Evolutionary conservation across 2,888 invertebrate species (phyloP), one percentile per base, ranked within the genome.

Genomic region (Exephanes ischioxanthus): DNA sequence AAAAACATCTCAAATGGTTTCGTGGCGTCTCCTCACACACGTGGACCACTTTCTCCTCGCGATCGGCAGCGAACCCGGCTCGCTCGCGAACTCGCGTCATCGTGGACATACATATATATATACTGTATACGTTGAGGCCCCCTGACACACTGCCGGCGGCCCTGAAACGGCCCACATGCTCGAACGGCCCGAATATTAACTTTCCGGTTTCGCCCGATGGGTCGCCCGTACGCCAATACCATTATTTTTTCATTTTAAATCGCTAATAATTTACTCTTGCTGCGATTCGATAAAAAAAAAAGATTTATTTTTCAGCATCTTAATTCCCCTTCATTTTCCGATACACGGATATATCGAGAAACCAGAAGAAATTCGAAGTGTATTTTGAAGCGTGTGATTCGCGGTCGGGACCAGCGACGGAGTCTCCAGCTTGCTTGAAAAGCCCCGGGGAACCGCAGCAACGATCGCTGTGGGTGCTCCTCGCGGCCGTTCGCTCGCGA

Each of bases 61-160:
- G 85, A 88, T 87, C 83, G 85, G 41, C 63, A 70, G 72, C 61
- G 63, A 48, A 80, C 33, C 22, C 77, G 80, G 67, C 63, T 45
- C 58, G 66, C 66, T 80, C 71, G 30, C 41, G 66, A 68, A 61
- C 45, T 58, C 58, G 67, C 63, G 6, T 72, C 37, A 66, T 67
- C 33, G 53, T 63, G 37, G 14, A 19, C 51, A 30, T 82, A 51
- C 51, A 76, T 61, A 76, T 48, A 79, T 7, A 14, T 26, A 45
- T 30, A 22, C 22, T 51, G 41, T 45, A 61, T 26, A 66, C 22
- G 63, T 22, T 33, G 70, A 85, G 84, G 86, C 89, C 89, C n/a
- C 85, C 88, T 92, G 92, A 92, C 92, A 92, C 88, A 92, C 90
- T 91, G 91, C 92, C 91, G 79, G 89, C 87, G 92, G 93, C 90